These are phyloP conservation scores for Chelonia mydas DNA, from an alignment of 2,797 vertebrate genomes.

Conservation along the genomic window DNA sequence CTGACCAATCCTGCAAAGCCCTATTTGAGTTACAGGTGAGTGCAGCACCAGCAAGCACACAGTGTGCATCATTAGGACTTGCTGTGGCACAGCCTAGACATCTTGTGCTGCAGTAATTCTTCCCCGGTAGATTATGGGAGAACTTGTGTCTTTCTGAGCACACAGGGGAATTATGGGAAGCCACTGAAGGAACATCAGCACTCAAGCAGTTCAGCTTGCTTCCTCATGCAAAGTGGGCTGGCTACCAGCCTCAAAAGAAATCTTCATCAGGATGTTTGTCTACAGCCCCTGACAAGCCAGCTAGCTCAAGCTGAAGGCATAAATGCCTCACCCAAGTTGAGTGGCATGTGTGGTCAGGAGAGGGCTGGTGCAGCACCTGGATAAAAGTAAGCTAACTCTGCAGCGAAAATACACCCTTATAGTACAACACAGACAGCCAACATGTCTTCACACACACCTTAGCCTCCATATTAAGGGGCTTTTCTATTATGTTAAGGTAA, in stretches of 20 bases:
- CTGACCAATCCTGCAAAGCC: no score
- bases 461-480: background rate
- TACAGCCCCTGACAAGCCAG: no score
- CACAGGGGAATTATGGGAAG: background rate
- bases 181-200: background rate
- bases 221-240: background rate
- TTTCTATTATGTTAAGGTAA: no score
- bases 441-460: background rate
- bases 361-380: background rate
- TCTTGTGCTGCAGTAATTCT: background rate
- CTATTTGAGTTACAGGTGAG: no score
- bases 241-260: background rate
- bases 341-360: background rate
- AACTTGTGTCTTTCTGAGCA: background rate
- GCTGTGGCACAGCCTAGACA: background rate
- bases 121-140: background rate
- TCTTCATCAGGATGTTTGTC: background rate
- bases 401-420: background rate
- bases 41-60: background rate
- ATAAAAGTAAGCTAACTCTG: background rate
- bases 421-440: background rate
- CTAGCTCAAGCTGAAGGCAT: background rate
- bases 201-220: no score
- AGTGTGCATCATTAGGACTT: no score
- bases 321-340: background rate